These are phyloP conservation scores for Petrophora chlorosata DNA, from an alignment of 2,888 invertebrate genomes.

Conservation along the genomic window DNA sequence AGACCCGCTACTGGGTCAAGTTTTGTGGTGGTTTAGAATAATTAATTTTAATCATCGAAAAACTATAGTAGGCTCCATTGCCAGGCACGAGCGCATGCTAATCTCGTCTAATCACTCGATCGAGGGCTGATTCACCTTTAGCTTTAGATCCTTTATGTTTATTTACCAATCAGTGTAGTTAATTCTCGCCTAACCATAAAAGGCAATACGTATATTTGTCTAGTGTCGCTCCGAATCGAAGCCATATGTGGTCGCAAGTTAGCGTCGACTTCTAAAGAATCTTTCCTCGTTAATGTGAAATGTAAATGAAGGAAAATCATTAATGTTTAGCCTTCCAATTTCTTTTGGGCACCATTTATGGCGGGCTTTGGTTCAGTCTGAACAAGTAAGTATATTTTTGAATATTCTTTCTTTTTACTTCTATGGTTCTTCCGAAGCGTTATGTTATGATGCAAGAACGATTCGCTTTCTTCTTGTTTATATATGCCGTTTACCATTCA, in stretches of 20 bases:
- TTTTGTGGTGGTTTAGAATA: no score
- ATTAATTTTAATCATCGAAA: no score
- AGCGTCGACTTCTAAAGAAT: conserved; percentile 69
- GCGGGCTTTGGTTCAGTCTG: conserved; percentile 41
- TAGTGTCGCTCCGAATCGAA: conserved; percentile 76
- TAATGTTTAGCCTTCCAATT: conserved; percentile 73
- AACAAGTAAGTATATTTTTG: neutral
- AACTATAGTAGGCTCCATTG: conserved; percentile 50
- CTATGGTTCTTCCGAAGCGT: no score
- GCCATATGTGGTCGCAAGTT: conserved; percentile 76
- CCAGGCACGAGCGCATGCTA: conserved; percentile 68
- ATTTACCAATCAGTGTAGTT: conserved; percentile 78
- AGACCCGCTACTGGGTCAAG: no score
- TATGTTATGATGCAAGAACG: no score
- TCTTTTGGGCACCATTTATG: conserved; percentile 59
- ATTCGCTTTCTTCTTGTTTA: no score
- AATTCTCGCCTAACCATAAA: conserved; percentile 75
- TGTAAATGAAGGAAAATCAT: conserved; percentile 76
- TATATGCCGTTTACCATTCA: no score
- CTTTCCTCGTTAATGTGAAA: conserved; percentile 71
- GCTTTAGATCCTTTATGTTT: conserved; percentile 68
- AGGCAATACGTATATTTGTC: conserved; percentile 75
- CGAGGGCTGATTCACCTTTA: conserved; percentile 78
- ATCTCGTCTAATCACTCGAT: conserved; percentile 80
- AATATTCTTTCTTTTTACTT: neutral